These are phyloP conservation scores for Crotalus tigris DNA, from an alignment of 2,113 vertebrate species.

Conservation along the genomic window DNA sequence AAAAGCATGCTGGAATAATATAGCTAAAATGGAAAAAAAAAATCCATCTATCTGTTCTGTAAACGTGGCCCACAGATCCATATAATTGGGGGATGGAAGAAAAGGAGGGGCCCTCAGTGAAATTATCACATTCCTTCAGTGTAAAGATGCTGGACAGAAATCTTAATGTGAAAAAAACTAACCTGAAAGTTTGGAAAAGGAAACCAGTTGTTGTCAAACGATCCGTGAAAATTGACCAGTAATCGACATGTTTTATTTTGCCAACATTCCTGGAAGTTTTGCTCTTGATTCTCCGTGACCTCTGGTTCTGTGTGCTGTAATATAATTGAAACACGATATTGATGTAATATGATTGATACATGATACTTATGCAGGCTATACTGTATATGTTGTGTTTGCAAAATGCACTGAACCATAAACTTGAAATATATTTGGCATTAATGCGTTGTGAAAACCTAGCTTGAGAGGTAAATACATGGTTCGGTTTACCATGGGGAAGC, in stretches of 20 bases:
- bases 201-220: neutral
- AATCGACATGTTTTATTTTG: neutral
- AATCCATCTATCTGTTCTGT: neutral
- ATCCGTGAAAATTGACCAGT: neutral
- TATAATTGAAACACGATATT: neutral
- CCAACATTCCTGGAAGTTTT: conserved; percentile 9
- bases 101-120: neutral
- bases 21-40: neutral
- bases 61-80: neutral
- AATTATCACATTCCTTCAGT: neutral
- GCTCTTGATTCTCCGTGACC: neutral
- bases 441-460: neutral
- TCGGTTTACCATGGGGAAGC: neutral
- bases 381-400: neutral
- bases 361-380: neutral
- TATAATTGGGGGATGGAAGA: neutral
- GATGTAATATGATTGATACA: neutral
- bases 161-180: neutral
- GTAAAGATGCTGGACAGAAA: neutral
- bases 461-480: neutral
- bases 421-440: neutral
- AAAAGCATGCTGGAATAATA: neutral
- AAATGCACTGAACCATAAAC: neutral
- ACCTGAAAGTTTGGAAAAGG: neutral
- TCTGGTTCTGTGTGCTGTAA: neutral